Conservation (phyloP, 1,140 invertebrate genomes). For the Drosophila sucinea region DNA sequence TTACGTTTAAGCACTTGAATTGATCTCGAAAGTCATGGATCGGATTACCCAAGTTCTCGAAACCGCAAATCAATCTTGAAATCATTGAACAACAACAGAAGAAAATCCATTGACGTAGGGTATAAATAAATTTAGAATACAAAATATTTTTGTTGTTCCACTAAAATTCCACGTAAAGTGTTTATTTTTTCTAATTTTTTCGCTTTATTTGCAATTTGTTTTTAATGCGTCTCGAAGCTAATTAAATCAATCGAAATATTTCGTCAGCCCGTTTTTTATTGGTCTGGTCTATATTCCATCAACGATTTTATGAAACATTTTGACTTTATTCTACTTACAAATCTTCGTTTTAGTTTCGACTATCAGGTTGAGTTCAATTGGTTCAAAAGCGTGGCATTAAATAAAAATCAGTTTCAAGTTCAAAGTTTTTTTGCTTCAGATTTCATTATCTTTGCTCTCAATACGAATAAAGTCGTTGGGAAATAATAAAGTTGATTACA, state of each 20-base stretch:
- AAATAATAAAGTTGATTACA: conserved; percentile 14
- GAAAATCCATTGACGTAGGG: conserved; percentile 24
- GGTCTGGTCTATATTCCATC: neutral
- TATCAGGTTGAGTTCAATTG: conserved; percentile 6
- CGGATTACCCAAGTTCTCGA: conserved; percentile 37
- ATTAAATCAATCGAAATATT: conserved; percentile 23
- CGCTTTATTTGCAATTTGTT: conserved; percentile 7
- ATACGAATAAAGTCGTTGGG: conserved; percentile 2
- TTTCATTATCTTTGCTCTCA: conserved; percentile 43
- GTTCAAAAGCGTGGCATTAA: conserved; percentile 52
- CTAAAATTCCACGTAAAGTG: neutral
- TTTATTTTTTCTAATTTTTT: conserved; percentile 18
- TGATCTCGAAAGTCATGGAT: conserved; percentile 61
- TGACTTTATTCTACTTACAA: conserved; percentile 5
- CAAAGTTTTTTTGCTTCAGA: conserved; percentile 34
- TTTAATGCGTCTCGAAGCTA: neutral
- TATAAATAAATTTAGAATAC: neutral
- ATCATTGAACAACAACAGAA: conserved; percentile 15
- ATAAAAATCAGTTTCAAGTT: conserved; percentile 41
- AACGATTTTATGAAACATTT: conserved; percentile 1
- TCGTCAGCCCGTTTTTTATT: conserved; percentile 29
- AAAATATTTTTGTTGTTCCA: conserved; percentile 19
- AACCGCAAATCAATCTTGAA: conserved; percentile 42
- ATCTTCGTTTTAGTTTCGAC: neutral
- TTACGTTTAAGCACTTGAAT: conserved; percentile 31